These are phyloP conservation scores for Colistium nudipinnis DNA, from an alignment of 2,113 vertebrate genomes.

Conservation along the genomic window DNA sequence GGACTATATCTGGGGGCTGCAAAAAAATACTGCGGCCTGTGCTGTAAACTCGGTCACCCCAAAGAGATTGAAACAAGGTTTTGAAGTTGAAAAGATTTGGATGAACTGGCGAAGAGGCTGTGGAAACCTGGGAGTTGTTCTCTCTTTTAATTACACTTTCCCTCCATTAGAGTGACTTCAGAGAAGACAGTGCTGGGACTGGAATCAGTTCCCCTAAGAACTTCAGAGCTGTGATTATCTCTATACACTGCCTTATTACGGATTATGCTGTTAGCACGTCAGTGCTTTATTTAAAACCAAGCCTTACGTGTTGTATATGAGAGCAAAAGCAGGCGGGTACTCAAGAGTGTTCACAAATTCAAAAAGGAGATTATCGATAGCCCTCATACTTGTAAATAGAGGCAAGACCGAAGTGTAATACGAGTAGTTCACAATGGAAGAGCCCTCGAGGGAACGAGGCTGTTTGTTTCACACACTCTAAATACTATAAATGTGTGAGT, in stretches of 20 bases:
- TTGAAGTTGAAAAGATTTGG: constrained; percentile 19
- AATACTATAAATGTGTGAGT: too few species aligned
- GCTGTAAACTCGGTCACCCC: background rate
- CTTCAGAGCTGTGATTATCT: constrained; percentile 56
- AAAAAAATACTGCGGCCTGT: background rate
- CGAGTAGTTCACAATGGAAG: constrained; percentile 31
- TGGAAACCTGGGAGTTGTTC: constrained; percentile 32
- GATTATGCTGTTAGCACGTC: constrained; percentile 22
- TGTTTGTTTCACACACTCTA: constrained; percentile 16
- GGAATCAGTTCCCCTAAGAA: constrained; percentile 52
- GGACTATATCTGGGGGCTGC: too few species aligned
- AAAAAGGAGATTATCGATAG: background rate
- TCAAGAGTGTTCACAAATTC: background rate
- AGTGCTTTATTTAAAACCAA: constrained; percentile 16
- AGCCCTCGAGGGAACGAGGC: constrained; percentile 5
- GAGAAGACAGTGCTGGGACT: constrained; percentile 48
- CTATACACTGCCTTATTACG: constrained; percentile 27
- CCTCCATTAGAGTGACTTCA: constrained; percentile 52
- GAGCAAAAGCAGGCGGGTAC: background rate
- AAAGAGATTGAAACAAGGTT: background rate
- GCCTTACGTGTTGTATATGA: background rate
- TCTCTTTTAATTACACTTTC: constrained; percentile 65
- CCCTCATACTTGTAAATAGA: constrained; percentile 2
- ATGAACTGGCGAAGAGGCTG: constrained; percentile 13
- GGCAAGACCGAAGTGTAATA: constrained; percentile 12